Evolutionary conservation across 1,140 invertebrate species (phyloP).

Genomic region (Eulimnadia texana): DNA sequence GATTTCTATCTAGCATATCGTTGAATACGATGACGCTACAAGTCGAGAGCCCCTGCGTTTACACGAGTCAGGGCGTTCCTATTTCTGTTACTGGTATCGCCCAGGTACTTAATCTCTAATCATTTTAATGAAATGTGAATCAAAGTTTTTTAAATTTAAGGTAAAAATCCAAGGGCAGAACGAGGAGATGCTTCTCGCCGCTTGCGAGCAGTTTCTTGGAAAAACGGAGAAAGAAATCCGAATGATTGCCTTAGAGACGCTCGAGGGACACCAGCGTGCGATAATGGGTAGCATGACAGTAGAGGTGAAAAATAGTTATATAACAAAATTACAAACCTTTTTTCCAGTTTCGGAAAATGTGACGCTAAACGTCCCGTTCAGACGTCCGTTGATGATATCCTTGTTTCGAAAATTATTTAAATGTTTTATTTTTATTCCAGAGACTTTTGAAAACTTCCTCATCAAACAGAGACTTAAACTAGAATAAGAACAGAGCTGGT

Average conservation of each 20-base stretch:
- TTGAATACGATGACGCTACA: slow-evolving; percentile 93
- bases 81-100: slow-evolving; percentile 95
- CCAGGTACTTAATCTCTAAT: slow-evolving; percentile 44
- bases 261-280: slow-evolving; percentile 93
- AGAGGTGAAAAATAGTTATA: slow-evolving; percentile 41
- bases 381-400: too few species aligned
- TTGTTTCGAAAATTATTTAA: too few species aligned
- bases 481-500: too few species aligned
- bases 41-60: slow-evolving; percentile 76
- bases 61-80: slow-evolving; percentile 90
- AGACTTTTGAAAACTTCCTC: too few species aligned
- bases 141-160: too few species aligned
- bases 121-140: neutral
- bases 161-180: slow-evolving; percentile 96
- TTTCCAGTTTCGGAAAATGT: too few species aligned
- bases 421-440: too few species aligned
- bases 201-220: slow-evolving; percentile 92
- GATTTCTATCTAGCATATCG: slow-evolving; percentile 53
- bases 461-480: too few species aligned
- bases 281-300: slow-evolving; percentile 99
- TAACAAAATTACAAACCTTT: too few species aligned
- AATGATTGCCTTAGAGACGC: slow-evolving; percentile 82
- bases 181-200: slow-evolving; percentile 88
- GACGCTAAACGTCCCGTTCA: too few species aligned
- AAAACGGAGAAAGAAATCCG: slow-evolving; percentile 81